Conservation (phyloP, 2,888 invertebrate species). For the Taphrorychus bicolor region DNA sequence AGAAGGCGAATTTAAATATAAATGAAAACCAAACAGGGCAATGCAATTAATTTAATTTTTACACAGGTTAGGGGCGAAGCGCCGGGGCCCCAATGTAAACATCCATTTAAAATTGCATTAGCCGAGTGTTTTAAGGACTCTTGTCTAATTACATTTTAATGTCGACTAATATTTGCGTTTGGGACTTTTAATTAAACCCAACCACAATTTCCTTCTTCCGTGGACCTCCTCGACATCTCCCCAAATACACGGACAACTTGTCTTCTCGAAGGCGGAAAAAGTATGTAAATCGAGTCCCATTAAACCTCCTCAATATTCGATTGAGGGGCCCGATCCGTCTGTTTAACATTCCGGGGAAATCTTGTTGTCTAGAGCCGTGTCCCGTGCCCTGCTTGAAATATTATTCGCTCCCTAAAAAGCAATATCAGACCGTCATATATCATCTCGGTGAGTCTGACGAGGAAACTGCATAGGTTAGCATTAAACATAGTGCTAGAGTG, state of each 20-base stretch:
- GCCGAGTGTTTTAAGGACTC: slow-evolving; percentile 27
- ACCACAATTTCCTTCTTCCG: neutral
- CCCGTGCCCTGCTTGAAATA: neutral
- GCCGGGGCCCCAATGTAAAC: slow-evolving; percentile 25
- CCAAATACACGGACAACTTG: neutral
- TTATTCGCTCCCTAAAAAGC: neutral
- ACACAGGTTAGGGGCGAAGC: slow-evolving; percentile 15
- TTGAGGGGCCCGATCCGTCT: neutral
- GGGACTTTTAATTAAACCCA: slow-evolving; percentile 26
- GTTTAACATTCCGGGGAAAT: neutral
- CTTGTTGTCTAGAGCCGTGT: neutral
- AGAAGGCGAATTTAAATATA: slow-evolving; percentile 16
- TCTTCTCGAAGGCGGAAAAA: neutral
- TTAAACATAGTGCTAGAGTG: too few relatives aligned
- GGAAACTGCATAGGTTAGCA: neutral
- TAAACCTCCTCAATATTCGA: neutral
- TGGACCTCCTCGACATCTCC: neutral
- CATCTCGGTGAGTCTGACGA: neutral
- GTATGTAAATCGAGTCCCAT: neutral
- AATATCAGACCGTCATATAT: neutral
- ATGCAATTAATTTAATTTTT: slow-evolving; percentile 27
- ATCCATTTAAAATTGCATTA: slow-evolving; percentile 30
- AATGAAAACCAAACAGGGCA: slow-evolving; percentile 22
- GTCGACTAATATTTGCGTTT: slow-evolving; percentile 28
- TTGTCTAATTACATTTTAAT: slow-evolving; percentile 34